Percentiles rank a stretch among this genome's conserved stretches.
These are phyloP conservation scores for Drosophila recens DNA, from an alignment of 2,888 invertebrate genomes.

Conservation along the genomic window DNA sequence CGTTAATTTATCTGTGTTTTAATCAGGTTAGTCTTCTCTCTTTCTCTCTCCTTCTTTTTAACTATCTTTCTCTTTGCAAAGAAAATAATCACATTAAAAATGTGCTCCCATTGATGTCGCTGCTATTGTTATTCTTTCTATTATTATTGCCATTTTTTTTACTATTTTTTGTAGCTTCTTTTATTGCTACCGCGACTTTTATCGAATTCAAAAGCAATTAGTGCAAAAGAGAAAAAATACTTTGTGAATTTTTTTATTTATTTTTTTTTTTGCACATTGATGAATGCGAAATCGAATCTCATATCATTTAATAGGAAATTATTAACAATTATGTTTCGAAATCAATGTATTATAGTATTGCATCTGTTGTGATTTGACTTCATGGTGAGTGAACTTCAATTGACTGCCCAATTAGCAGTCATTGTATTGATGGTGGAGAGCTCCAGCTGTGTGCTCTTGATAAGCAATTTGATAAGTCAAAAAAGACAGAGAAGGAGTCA, in stretches of 20 bases:
- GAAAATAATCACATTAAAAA: constrained; percentile 1
- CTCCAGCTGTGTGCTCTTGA: constrained; percentile 1
- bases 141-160: not conserved
- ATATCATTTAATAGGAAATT: constrained; percentile 40
- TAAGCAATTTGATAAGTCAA: constrained; percentile 8
- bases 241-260: too few relatives aligned
- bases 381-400: constrained; percentile 36
- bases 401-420: constrained; percentile 31
- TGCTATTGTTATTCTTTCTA: constrained; percentile 3
- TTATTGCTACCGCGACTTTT: constrained; percentile 18
- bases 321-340: constrained; percentile 29
- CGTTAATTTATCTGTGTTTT: constrained; percentile 10
- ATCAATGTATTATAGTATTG: constrained; percentile 13
- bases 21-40: not conserved
- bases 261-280: constrained; percentile 19
- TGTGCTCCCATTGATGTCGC: constrained; percentile 3
- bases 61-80: not conserved
- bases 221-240: constrained; percentile 7
- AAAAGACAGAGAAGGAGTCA: not conserved
- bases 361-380: constrained; percentile 19
- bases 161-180: not conserved
- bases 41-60: not conserved
- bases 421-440: constrained; percentile 7
- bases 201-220: constrained; percentile 35
- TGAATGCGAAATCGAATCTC: constrained; percentile 27